Percentiles rank a stretch among this genome's conserved stretches.
Conservation (phyloP, 2,113 vertebrate species). For the Numenius arquata region DNA sequence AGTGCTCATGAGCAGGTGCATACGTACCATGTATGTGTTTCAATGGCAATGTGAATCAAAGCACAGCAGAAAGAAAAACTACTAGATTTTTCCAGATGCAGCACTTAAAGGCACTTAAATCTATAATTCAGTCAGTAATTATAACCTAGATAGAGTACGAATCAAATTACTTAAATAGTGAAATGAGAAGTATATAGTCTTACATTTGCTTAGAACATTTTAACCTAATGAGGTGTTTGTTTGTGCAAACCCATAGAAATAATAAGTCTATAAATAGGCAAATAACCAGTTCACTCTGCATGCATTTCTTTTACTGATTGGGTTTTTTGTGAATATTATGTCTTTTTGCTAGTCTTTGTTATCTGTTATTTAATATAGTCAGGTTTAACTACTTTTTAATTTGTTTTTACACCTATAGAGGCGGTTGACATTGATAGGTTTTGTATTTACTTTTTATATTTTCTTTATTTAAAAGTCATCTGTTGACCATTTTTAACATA, state of each 20-base stretch:
- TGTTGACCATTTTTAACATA: neutral
- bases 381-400: neutral
- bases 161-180: neutral
- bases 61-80: neutral
- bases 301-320: neutral
- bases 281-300: neutral
- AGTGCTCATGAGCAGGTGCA: rapidly evolving
- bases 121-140: neutral
- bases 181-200: neutral
- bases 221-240: slow-evolving; percentile 1
- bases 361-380: neutral
- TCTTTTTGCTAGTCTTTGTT: neutral
- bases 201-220: slow-evolving; percentile 9
- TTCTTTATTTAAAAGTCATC: neutral
- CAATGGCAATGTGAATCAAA: neutral
- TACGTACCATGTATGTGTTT: rapidly evolving
- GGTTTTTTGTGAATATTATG: neutral
- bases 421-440: neutral
- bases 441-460: neutral
- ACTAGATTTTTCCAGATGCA: neutral
- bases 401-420: neutral
- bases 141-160: neutral
- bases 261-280: slow-evolving; percentile 1
- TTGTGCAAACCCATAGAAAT: slow-evolving; percentile 4
- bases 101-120: neutral